These are phyloP conservation scores for Danaus melanippus DNA, from an alignment of 1,140 invertebrate species.

Conservation along the genomic window DNA sequence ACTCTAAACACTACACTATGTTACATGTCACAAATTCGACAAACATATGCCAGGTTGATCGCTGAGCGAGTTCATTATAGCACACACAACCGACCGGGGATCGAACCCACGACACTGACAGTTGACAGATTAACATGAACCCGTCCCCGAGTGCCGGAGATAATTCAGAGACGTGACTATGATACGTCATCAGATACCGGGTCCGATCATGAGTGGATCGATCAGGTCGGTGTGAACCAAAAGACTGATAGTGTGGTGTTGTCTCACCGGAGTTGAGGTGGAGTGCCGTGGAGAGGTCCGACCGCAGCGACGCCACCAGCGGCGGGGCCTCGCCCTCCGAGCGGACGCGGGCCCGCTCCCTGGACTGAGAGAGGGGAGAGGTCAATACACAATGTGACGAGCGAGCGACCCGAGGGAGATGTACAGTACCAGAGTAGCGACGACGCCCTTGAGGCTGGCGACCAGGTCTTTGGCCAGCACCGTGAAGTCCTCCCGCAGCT, in stretches of 20 bases:
- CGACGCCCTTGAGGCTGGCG: constrained; percentile 46
- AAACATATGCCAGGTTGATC: too few species aligned
- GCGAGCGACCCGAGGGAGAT: not conserved
- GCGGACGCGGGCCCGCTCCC: constrained; percentile 76
- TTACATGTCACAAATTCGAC: too few species aligned
- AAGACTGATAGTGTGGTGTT: not conserved
- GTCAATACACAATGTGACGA: not conserved
- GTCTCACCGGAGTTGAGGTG: constrained; percentile 77
- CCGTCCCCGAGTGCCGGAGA: too few species aligned
- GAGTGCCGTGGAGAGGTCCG: constrained; percentile 76
- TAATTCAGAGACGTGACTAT: too few species aligned
- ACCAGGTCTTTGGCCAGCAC: constrained; percentile 77
- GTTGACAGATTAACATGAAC: too few species aligned
- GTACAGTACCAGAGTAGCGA: constrained; percentile 43
- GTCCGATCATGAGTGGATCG: too few species aligned
- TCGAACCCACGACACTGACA: too few species aligned
- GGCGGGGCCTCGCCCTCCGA: constrained; percentile 44
- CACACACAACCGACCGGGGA: too few species aligned
- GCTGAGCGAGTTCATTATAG: too few species aligned
- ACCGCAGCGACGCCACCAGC: constrained; percentile 72
- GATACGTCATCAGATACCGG: too few species aligned
- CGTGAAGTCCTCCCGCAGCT: constrained; percentile 78
- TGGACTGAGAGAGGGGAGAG: constrained; percentile 29
- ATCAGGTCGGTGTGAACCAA: not conserved
- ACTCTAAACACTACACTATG: too few species aligned